Evolutionary conservation across 2,113 vertebrate genomes (phyloP), one percentile per base, ranked within the genome.

Genomic region (Chiloscyllium plagiosum): DNA sequence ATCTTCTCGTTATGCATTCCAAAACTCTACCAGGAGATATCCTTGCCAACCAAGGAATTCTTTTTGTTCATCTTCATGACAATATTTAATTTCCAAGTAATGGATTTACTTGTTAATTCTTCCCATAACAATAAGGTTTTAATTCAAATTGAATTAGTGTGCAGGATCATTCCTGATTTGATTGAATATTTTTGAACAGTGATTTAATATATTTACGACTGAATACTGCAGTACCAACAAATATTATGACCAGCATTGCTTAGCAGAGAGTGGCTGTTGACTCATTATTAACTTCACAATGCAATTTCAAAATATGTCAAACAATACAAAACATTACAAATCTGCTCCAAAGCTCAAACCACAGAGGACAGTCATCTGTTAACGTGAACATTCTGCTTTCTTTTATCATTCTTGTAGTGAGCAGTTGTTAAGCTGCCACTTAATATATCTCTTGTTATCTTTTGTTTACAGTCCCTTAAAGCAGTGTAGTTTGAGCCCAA

Each of bases 401-500:
- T 76, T 95, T 95, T 72, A 95, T 95, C 94, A 95, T 72, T 70
- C 94, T 95, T 95, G 68, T 72, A 33, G 94, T 95, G 70, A 72
- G 42, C 94, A 95, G 94, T 95, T 95, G 94, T 95, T 95, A 95
- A 72, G 68, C 42, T 95, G 94, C 94, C 94, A 95, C 94, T 95
- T 95, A 95, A 95, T 95, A 95, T 95, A 95, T 95, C 69, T 95
- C 94, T 95, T 95, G 94, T 95, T 95, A 95, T 95, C 94, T 72
- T 72, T 95, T 70, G 94, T 95, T 95, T 95, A 76, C 94, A 95
- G 94, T 95, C 94, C 94, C 94, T 95, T 95, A 95, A 95, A 95
- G 94, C 69, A 95, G 26, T 95, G 94, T 95, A 50, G 65, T 72
- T 95, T 76, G 68, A 52, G 69, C 69, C 70, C n/a, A 10, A 69